These are phyloP conservation scores for Oryzias woworae DNA, from an alignment of 2,113 vertebrate genomes.

Conservation along the genomic window DNA sequence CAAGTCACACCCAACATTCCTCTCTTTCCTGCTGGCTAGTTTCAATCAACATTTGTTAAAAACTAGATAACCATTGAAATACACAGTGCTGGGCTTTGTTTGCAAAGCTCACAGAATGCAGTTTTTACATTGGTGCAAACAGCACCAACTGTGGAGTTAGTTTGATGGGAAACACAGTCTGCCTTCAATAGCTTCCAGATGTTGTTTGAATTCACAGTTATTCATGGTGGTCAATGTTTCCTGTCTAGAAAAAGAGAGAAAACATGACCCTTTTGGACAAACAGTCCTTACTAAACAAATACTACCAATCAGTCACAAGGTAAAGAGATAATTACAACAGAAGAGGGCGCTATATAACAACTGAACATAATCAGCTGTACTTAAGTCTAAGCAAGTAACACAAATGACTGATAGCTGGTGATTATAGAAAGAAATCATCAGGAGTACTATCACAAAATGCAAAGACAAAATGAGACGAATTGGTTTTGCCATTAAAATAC, in stretches of 20 bases:
- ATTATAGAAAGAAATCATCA: slow-evolving; percentile 8
- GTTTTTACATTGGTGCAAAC: slow-evolving; percentile 32
- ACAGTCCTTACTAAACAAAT: slow-evolving; percentile 11
- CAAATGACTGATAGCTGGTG: not conserved
- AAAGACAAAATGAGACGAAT: slow-evolving; percentile 17
- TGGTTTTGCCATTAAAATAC: slow-evolving; percentile 5
- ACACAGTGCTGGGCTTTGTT: no score
- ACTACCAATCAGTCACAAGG: not conserved
- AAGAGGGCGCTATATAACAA: slow-evolving; percentile 57
- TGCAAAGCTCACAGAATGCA: no score
- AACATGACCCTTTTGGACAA: not conserved
- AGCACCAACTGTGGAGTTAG: slow-evolving; percentile 1
- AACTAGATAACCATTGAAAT: slow-evolving; percentile 29
- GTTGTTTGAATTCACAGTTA: slow-evolving; percentile 5
- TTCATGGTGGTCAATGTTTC: slow-evolving; percentile 4
- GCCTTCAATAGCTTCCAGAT: slow-evolving; percentile 32
- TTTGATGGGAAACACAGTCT: slow-evolving; percentile 21
- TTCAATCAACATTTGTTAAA: slow-evolving; percentile 16
- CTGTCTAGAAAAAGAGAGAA: not conserved
- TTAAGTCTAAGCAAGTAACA: not conserved
- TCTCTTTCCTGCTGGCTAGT: slow-evolving; percentile 22
- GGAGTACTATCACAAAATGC: not conserved
- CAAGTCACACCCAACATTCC: slow-evolving; percentile 39
- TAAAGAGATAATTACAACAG: slow-evolving; percentile 25
- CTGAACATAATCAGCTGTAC: slow-evolving; percentile 1